Conservation (phyloP, 2,113 vertebrate genomes). For the Lethenteron reissneri region DNA sequence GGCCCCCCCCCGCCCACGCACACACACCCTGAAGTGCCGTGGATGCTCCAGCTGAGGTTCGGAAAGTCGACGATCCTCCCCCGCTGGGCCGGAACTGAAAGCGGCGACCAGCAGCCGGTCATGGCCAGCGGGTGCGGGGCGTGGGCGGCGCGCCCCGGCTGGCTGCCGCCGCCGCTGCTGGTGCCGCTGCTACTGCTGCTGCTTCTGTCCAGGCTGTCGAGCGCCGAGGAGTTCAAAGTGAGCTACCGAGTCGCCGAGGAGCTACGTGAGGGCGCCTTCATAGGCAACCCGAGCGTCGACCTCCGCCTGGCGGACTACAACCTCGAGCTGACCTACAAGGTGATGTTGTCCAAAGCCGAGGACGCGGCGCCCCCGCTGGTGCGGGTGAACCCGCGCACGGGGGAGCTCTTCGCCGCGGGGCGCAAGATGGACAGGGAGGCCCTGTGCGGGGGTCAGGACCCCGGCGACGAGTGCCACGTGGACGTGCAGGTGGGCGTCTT, state of each 20-base stretch:
- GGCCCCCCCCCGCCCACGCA: no score
- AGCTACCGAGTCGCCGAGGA: constrained; percentile 3
- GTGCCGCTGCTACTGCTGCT: not conserved
- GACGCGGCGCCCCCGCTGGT: constrained; percentile 43
- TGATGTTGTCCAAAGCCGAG: constrained; percentile 1
- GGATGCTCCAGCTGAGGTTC: no score
- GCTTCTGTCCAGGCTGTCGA: not conserved
- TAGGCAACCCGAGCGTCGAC: constrained; percentile 3
- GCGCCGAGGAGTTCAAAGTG: constrained; percentile 2
- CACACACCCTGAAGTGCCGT: no score
- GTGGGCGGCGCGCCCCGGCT: no score
- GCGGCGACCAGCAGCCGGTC: no score
- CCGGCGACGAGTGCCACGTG: constrained; percentile 50
- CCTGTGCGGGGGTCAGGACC: constrained; percentile 39
- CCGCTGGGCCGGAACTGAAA: no score
- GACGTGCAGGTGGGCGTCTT: constrained; percentile 95
- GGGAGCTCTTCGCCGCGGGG: constrained; percentile 88
- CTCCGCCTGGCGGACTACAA: not conserved
- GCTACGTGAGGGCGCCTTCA: not conserved
- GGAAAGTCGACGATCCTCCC: no score
- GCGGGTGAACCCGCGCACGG: constrained; percentile 72
- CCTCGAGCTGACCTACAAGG: constrained; percentile 5
- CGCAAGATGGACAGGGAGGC: constrained; percentile 61
- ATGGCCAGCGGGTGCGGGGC: no score
- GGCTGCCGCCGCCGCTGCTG: no score